Conservation (phyloP, 2,113 vertebrate species). For the Serinus canaria region DNA sequence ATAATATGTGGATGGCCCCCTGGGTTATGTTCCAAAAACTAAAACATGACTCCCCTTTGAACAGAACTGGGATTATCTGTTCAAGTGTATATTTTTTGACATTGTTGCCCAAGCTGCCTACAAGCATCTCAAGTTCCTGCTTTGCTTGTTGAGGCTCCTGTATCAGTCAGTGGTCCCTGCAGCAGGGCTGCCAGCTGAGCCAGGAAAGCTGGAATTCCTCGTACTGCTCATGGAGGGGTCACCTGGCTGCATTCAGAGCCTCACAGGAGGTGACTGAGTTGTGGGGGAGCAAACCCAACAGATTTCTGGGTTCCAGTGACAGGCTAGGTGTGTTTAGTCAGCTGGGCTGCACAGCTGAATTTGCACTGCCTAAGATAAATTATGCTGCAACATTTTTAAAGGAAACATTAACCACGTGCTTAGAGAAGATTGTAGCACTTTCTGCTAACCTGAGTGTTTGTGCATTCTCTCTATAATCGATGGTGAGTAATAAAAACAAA, state of each 20-base stretch:
- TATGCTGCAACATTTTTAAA: not conserved
- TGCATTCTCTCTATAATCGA: not conserved
- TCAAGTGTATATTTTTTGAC: fast-evolving
- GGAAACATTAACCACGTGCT: not conserved
- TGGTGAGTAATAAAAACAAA: not conserved
- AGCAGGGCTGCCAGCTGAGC: not conserved
- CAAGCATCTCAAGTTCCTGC: not conserved
- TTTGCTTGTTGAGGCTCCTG: not conserved
- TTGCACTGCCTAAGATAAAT: not conserved
- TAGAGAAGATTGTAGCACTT: not conserved
- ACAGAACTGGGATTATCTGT: not conserved
- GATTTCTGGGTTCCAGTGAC: not conserved
- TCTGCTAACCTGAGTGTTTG: not conserved
- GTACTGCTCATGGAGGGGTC: not conserved
- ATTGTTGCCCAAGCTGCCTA: not conserved
- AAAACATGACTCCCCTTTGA: not conserved
- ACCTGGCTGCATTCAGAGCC: not conserved
- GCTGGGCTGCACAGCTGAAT: not conserved
- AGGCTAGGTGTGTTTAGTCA: not conserved
- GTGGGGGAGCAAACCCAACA: not conserved
- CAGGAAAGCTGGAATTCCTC: not conserved
- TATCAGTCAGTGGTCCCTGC: not conserved
- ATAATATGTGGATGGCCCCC: not conserved
- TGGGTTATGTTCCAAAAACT: not conserved
- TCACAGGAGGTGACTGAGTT: not conserved